Conservation (phyloP, 2,888 invertebrate species). For the Drosophila birchii region DNA sequence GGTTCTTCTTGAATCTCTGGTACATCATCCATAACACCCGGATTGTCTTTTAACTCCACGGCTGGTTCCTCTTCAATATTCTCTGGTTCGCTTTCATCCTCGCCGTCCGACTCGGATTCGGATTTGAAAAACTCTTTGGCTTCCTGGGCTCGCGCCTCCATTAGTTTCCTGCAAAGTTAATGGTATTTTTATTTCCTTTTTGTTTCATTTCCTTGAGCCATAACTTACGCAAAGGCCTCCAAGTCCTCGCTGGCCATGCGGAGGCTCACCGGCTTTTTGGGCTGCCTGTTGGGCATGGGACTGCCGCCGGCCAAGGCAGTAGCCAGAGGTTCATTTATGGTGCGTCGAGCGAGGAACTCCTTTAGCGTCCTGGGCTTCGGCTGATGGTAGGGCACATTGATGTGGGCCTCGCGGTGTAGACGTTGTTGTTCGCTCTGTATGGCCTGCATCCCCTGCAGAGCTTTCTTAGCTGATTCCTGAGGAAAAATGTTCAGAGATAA, state of each 20-base stretch:
- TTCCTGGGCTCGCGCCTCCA: constrained; percentile 90
- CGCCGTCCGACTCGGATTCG: constrained; percentile 86
- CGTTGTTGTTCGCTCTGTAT: constrained; percentile 94
- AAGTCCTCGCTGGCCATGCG: constrained; percentile 90
- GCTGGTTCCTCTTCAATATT: constrained; percentile 46
- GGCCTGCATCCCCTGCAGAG: constrained; percentile 89
- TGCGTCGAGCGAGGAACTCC: constrained; percentile 88
- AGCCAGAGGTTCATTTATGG: constrained; percentile 71
- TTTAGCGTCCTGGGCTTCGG: constrained; percentile 92
- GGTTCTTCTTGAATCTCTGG: neutral
- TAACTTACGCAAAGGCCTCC: constrained; percentile 87
- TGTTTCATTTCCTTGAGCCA: no score
- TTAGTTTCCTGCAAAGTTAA: constrained; percentile 86
- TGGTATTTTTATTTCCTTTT: constrained; percentile 6
- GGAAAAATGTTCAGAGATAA: constrained; percentile 12
- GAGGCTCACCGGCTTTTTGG: constrained; percentile 80
- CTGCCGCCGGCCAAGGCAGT: constrained; percentile 55
- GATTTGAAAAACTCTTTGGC: constrained; percentile 91
- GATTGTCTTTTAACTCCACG: constrained; percentile 36
- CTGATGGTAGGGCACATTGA: constrained; percentile 93
- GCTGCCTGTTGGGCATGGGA: constrained; percentile 57
- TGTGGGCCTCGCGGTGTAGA: constrained; percentile 90
- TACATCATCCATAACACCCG: constrained; percentile 15
- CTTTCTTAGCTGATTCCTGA: constrained; percentile 89
- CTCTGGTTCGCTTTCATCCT: constrained; percentile 31